Base-by-base conservation (phyloP, 2,113 vertebrate species). In the Sarotherodon lohbergeri region DNA sequence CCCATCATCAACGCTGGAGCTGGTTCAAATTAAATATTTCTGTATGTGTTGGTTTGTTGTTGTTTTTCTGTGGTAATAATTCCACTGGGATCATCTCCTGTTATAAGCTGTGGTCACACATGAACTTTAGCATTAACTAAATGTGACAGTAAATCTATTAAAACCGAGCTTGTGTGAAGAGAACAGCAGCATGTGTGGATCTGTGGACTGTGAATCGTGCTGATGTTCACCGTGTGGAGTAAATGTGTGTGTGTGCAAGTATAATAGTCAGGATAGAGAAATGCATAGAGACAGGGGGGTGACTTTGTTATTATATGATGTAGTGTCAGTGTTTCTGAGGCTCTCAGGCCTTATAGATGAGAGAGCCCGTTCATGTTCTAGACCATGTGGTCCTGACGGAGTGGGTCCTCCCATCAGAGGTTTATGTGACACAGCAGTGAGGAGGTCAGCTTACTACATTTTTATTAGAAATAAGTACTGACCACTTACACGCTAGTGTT, bases 261-360 rank as follows among this genome's bases (percentile, higher is more conserved):
- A 12, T 39, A 66, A 66, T n/a, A n/a, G 0, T 66, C 6, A 0
- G 1, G 34, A 39, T 12, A 63, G 6, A 66, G 4, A 66, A 0
- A 66, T 66, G 61, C 32, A 66, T 1, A 2, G 19, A 39, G 61
- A 39, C 0, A 0, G 61, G 19, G 29, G 0, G 61, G 3, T 2
- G 61, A 36, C 59, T 12, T 63, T 63, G 32, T 63, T 63, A 63
- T 0, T 63, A 1, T 3, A 63, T 19, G 1, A 11, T 63, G 32
- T 63, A 36, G 1, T 19, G 5, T 63, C 59, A 63, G 59, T 36
- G 17, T 1, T 19, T 1, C n/a, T 63, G 32, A 63, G 59, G 3
- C 5, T 36, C 2, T 63, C 32, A 36, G 32, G 29, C 0, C 57
- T 10, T 61, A 32, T 6, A 0, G 29, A 59, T 9, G 57, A 59